These are phyloP conservation scores for Okamejei kenojei DNA, from an alignment of 2,797 vertebrate genomes.

Conservation along the genomic window DNA sequence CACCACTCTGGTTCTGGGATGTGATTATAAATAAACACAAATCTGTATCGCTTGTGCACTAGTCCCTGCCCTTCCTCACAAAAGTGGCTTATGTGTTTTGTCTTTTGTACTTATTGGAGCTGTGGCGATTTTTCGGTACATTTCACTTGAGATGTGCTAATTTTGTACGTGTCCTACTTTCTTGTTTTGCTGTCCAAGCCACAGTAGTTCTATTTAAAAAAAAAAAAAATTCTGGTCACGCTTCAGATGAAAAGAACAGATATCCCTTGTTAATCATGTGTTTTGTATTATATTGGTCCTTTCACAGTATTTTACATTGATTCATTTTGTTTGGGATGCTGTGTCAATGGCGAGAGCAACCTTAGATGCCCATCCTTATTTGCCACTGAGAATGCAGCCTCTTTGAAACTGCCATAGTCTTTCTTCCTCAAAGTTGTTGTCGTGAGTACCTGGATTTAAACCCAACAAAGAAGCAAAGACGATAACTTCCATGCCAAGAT, in stretches of 20 bases:
- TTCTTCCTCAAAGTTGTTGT: too few species aligned
- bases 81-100: neutral
- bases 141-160: neutral
- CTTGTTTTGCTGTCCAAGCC: neutral
- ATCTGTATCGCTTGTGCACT: neutral
- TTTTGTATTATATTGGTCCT: neutral
- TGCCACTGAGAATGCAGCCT: too few species aligned
- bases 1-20: neutral
- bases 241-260: neutral
- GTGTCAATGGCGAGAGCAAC: too few species aligned
- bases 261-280: neutral
- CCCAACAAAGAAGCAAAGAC: too few species aligned
- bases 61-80: neutral
- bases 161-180: slow-evolving; percentile 28
- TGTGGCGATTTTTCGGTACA: neutral
- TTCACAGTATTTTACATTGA: too few species aligned
- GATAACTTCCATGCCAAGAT: too few species aligned
- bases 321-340: too few species aligned
- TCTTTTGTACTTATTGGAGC: neutral
- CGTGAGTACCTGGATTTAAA: too few species aligned
- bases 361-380: too few species aligned
- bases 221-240: neutral
- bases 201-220: neutral
- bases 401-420: too few species aligned
- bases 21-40: neutral